Percentiles rank a stretch among this genome's conserved stretches.
phyloP scores from a whole-genome alignment of 2,888 invertebrate species.

The Yponomeuta cagnagella region DNA sequence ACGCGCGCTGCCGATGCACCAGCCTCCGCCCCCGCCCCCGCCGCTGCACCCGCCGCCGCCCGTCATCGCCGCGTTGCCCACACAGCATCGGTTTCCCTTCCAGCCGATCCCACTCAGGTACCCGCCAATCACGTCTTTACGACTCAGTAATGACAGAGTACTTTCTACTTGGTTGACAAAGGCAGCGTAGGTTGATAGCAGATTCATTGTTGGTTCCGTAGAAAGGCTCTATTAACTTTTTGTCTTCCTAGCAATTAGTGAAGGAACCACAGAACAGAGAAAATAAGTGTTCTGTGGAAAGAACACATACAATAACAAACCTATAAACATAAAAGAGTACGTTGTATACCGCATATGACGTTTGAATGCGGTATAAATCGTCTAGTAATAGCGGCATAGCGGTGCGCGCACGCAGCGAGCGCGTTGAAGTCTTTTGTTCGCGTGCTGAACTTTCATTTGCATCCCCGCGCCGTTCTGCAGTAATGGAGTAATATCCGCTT shows the following conservation, averaged over 20 bases:
- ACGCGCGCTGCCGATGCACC: slow-evolving; percentile 7
- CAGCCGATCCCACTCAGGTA: slow-evolving; percentile 71
- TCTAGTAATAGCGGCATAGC: slow-evolving; percentile 28
- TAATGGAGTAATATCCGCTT: slow-evolving; percentile 16
- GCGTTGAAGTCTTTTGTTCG: slow-evolving; percentile 59
- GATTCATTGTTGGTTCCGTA: slow-evolving; percentile 4
- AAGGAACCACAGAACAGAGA: background rate
- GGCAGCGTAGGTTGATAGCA: slow-evolving; percentile 1
- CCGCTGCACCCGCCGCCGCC: slow-evolving; percentile 34
- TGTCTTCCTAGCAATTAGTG: background rate
- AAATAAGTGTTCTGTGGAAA: too few species aligned
- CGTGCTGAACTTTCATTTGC: slow-evolving; percentile 20
- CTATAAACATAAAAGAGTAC: background rate
- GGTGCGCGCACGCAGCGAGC: slow-evolving; percentile 27
- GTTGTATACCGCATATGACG: slow-evolving; percentile 15
- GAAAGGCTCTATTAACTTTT: slow-evolving; percentile 1
- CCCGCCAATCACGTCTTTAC: slow-evolving; percentile 15
- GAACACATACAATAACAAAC: background rate
- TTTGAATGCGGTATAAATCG: slow-evolving; percentile 32
- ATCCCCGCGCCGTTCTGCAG: slow-evolving; percentile 17
- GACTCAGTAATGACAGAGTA: slow-evolving; percentile 1
- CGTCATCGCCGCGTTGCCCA: slow-evolving; percentile 27
- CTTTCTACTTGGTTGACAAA: slow-evolving; percentile 6
- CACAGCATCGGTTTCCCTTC: slow-evolving; percentile 48
- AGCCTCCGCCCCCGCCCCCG: slow-evolving; percentile 31